Conservation (phyloP, 2,113 vertebrate species). For the Leptobrachium ailaonicum region DNA sequence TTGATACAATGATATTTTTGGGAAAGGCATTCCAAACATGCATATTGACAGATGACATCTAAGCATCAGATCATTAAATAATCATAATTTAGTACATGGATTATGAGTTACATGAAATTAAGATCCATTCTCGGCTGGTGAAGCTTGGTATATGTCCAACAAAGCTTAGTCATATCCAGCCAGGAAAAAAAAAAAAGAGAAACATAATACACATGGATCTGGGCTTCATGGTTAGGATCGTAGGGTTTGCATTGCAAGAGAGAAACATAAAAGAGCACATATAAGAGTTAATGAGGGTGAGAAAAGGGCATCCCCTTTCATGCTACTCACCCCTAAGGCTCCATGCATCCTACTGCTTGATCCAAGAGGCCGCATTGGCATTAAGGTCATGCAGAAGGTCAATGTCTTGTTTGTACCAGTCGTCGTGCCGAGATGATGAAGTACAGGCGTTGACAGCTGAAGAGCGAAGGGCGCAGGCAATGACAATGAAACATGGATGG, state of each 20-base stretch:
- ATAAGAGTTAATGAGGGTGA: slow-evolving; percentile 36
- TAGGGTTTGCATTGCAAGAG: slow-evolving; percentile 38
- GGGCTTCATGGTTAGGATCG: slow-evolving; percentile 33
- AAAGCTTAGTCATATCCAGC: slow-evolving; percentile 22
- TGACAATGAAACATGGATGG: slow-evolving; percentile 49
- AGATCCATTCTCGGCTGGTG: slow-evolving; percentile 46
- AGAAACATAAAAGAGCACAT: slow-evolving; percentile 33
- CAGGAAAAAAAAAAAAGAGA: slow-evolving; percentile 2
- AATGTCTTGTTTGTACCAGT: slow-evolving; percentile 75
- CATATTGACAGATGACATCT: slow-evolving; percentile 20
- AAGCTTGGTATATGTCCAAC: neutral
- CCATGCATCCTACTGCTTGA: slow-evolving; percentile 70
- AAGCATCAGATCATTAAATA: slow-evolving; percentile 38
- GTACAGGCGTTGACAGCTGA: slow-evolving; percentile 69
- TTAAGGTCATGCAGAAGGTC: slow-evolving; percentile 79
- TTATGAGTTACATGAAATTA: slow-evolving; percentile 36
- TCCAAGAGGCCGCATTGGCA: slow-evolving; percentile 81
- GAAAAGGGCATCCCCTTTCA: slow-evolving; percentile 38
- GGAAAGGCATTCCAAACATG: slow-evolving; percentile 13
- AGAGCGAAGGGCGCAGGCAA: slow-evolving; percentile 53
- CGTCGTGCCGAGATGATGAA: slow-evolving; percentile 70
- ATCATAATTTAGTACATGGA: slow-evolving; percentile 39
- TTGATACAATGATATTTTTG: slow-evolving; percentile 12
- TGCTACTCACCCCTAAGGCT: slow-evolving; percentile 41
- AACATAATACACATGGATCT: slow-evolving; percentile 42